Percentiles rank a stretch among this genome's conserved stretches.
Evolutionary conservation across 2,113 vertebrate species (phyloP).

Genomic region (Tachuris rubrigastra): DNA sequence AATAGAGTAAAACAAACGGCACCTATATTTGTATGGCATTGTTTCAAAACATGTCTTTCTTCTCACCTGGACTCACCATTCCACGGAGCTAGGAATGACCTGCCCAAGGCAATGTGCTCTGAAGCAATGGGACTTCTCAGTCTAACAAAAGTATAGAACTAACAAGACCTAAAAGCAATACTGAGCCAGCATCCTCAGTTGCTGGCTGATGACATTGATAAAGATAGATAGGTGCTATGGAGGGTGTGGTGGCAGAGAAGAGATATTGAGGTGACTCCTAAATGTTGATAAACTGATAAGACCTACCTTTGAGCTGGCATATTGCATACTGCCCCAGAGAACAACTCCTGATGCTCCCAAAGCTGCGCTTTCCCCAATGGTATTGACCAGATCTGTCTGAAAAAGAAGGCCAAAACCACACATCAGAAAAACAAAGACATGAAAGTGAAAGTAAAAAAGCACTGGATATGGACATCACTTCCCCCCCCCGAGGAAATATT

Average conservation of each 20-base stretch:
- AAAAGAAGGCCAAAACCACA: not conserved
- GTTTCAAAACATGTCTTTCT: not conserved
- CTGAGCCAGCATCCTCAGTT: not conserved
- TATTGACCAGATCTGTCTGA: constrained; percentile 86
- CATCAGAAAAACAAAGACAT: not conserved
- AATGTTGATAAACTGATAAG: not conserved
- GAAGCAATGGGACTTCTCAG: not conserved
- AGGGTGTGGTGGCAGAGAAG: not conserved
- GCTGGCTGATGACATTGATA: not conserved
- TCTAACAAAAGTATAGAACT: not conserved
- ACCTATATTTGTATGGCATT: not conserved
- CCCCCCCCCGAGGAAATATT: rapidly evolving
- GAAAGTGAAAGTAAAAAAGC: not conserved
- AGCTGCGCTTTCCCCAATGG: constrained; percentile 88
- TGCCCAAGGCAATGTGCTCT: not conserved
- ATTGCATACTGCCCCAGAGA: constrained; percentile 83
- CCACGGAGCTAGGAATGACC: not conserved
- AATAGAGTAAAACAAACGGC: not conserved
- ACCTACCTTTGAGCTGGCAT: constrained; percentile 70
- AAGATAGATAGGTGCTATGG: not conserved
- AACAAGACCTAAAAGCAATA: not conserved
- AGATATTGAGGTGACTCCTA: not conserved
- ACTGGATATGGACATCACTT: not conserved
- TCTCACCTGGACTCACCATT: not conserved
- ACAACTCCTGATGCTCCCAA: constrained; percentile 88